These are phyloP conservation scores for Sebastes iracundus DNA, from an alignment of 2,797 vertebrate genomes.

Conservation along the genomic window DNA sequence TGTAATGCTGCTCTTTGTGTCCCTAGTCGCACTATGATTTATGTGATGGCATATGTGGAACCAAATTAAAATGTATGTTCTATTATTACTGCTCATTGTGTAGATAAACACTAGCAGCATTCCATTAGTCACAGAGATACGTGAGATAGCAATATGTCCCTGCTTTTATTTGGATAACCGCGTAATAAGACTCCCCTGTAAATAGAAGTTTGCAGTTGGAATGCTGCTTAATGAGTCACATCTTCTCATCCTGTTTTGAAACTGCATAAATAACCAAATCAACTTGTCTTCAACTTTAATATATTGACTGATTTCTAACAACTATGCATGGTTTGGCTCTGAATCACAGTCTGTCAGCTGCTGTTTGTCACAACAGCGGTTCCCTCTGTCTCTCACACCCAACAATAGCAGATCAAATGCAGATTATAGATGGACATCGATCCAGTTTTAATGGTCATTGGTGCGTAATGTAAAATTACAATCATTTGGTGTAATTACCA, in stretches of 20 bases:
- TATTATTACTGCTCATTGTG: neutral
- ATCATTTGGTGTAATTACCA: neutral
- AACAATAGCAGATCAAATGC: neutral
- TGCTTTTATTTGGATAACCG: neutral
- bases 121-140: neutral
- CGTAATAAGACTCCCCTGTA: neutral
- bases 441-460: neutral
- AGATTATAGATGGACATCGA: neutral
- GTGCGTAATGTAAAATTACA: neutral
- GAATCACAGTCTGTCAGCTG: conserved; percentile 3
- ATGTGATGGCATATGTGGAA: neutral
- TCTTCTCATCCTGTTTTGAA: conserved; percentile 70
- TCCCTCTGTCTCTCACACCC: neutral
- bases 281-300: conserved; percentile 24
- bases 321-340: conserved; percentile 43
- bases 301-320: conserved; percentile 45
- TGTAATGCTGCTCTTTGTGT: neutral
- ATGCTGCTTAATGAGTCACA: neutral
- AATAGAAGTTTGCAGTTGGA: neutral
- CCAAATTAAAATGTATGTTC: neutral
- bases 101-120: neutral
- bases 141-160: neutral
- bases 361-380: neutral
- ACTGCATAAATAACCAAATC: conserved; percentile 41
- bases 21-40: neutral